Evolutionary conservation across 2,113 vertebrate genomes (phyloP).

Genomic region (Physeter macrocephalus): DNA sequence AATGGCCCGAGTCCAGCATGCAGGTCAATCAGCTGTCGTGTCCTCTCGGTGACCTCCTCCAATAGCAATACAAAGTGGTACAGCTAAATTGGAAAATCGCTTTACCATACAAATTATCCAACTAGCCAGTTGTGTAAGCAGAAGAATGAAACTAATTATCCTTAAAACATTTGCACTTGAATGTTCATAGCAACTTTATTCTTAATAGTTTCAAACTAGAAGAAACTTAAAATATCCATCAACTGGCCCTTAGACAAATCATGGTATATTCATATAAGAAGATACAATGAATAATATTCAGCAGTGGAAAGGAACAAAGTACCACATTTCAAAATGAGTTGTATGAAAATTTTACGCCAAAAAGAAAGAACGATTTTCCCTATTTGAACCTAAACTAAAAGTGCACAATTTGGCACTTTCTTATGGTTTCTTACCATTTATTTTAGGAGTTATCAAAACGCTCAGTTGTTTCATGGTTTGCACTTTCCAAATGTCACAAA

Average conservation of each 20-base stretch:
- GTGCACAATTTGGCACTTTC: not conserved
- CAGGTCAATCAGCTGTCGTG: not conserved
- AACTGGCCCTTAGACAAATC: not conserved
- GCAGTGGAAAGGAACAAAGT: not conserved
- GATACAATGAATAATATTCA: not conserved
- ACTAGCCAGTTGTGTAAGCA: not conserved
- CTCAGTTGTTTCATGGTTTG: not conserved
- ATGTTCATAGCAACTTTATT: not conserved
- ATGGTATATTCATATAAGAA: not conserved
- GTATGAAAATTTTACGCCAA: not conserved
- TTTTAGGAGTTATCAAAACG: constrained; percentile 47
- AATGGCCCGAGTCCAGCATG: not conserved
- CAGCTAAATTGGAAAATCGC: not conserved
- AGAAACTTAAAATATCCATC: not conserved
- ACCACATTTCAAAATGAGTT: not conserved
- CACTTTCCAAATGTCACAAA: not conserved
- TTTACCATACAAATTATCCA: not conserved
- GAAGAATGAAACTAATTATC: not conserved
- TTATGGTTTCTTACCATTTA: constrained; percentile 39
- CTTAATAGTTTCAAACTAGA: not conserved
- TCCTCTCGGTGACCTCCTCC: not conserved
- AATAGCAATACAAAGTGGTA: not conserved
- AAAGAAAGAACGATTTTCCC: not conserved
- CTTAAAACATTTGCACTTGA: not conserved
- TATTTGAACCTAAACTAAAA: not conserved